Base-by-base conservation (phyloP, 1,140 invertebrate species). In the Ladona fulva region DNA sequence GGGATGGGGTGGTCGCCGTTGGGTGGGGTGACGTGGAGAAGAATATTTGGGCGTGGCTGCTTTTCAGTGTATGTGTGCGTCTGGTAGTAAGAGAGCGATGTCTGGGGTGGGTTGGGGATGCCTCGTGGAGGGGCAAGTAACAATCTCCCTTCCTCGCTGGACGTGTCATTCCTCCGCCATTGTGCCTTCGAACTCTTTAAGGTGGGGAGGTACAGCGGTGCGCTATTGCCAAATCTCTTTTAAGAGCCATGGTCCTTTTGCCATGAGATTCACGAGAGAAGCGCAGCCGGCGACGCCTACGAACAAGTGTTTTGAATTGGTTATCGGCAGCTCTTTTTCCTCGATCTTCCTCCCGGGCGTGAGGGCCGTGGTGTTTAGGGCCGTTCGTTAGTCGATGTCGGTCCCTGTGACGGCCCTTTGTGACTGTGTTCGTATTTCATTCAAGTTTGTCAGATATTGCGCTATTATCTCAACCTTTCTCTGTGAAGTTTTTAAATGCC, bases 21-120 rank as follows among this genome's bases (percentile, higher is more conserved):
- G 44, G 44, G n/a, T 16, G 52, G 52, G n/a, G 52, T 3, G 52
- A 66, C 52, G 52, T 66, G n/a, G 52, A 6, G 52, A 66, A 12
- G n/a, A 66, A 66, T 66, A 66, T 66, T 66, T 66, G 52, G 52
- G 52, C 52, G 52, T 66, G 52, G 52, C n/a, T 66, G 52, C 52
- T 12, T 66, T 66, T 66, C 52, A 19, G 52, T 66, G 52, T 66
- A 66, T 66, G 12, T 66, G 52, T 22, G 52, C 52, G 52, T 22
- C 52, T 66, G 52, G 52, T 22, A 66, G 52, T 66, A 22, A 66
- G 52, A 66, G 44, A 52, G 44, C 44, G 44, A 52, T 52, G 44
- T 52, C 44, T 52, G 44, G 44, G n/a, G n/a, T n/a, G n/a, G n/a
- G 29, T 37, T 8, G 1, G 29, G 29, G 29, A 37, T 37, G 29